Conservation (phyloP, 2,113 vertebrate species). For the Notarius quadriscutis region DNA sequence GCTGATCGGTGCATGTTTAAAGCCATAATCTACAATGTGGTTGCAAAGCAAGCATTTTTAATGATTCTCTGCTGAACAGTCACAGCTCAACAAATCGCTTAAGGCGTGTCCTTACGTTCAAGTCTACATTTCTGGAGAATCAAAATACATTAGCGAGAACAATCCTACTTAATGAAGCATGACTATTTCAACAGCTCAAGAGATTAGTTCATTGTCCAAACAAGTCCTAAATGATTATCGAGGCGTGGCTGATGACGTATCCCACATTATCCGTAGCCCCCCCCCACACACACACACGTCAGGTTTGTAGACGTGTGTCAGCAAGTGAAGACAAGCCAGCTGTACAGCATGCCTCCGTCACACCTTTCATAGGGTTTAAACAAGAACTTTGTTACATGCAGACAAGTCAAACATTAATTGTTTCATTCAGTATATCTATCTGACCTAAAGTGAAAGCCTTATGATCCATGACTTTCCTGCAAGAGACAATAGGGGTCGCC, state of each 20-base stretch:
- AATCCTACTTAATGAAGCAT: background rate
- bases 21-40: background rate
- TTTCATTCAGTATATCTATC: no score
- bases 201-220: background rate
- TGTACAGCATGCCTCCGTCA: background rate
- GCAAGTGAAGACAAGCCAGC: slow-evolving; percentile 9
- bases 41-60: background rate
- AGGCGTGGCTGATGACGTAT: slow-evolving; percentile 5
- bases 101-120: background rate
- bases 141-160: background rate
- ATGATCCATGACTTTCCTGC: background rate
- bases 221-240: background rate
- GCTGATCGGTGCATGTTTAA: background rate
- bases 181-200: background rate
- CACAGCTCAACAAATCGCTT: background rate
- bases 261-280: background rate
- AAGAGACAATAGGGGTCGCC: no score
- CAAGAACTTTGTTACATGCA: background rate
- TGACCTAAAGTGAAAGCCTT: background rate
- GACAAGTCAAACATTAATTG: background rate
- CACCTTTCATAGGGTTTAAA: background rate
- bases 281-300: background rate
- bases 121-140: background rate
- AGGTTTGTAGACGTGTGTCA: slow-evolving; percentile 19
- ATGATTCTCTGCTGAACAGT: background rate